These are phyloP conservation scores for Apeltes quadracus DNA, from an alignment of 2,113 vertebrate species.

Conservation along the genomic window DNA sequence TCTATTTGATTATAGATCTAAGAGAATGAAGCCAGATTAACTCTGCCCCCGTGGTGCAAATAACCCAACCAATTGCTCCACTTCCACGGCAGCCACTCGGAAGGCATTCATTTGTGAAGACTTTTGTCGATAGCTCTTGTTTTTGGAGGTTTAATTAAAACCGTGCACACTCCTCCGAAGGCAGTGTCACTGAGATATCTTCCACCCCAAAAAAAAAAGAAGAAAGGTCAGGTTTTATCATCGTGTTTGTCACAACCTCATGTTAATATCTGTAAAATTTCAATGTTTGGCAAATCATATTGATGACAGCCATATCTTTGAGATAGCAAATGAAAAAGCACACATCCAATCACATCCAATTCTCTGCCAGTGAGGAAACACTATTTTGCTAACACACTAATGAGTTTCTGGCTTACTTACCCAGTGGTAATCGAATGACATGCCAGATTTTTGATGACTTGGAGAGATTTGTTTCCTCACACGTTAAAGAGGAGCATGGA, in stretches of 20 bases:
- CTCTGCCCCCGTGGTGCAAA: conserved; percentile 66
- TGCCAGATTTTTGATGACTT: conserved; percentile 21
- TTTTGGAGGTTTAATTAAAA: conserved; percentile 76
- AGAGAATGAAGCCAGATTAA: conserved; percentile 73
- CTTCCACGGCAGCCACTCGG: conserved; percentile 58
- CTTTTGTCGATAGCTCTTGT: conserved; percentile 68
- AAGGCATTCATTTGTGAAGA: conserved; percentile 69
- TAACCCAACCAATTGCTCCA: conserved; percentile 65
- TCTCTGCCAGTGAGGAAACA: conserved; percentile 14
- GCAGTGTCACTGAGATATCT: conserved; percentile 40
- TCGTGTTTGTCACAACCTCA: conserved; percentile 46
- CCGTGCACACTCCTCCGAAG: conserved; percentile 55
- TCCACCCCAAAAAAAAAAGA: conserved; percentile 17
- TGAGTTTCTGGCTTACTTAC: conserved; percentile 3
- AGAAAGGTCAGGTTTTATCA: conserved; percentile 41
- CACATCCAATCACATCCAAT: conserved; percentile 18
- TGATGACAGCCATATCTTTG: conserved; percentile 48
- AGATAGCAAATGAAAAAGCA: conserved; percentile 32
- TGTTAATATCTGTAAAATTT: conserved; percentile 45
- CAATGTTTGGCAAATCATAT: conserved; percentile 42
- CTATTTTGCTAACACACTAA: not conserved
- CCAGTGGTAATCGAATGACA: not conserved
- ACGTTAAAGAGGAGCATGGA: conserved; percentile 3
- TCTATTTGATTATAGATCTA: conserved; percentile 74
- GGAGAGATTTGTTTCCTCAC: conserved; percentile 32